A percentile compares a stretch with the other conserved stretches of the same genome.
Conservation (phyloP, 2,888 invertebrate genomes). For the Drosophila merina region DNA sequence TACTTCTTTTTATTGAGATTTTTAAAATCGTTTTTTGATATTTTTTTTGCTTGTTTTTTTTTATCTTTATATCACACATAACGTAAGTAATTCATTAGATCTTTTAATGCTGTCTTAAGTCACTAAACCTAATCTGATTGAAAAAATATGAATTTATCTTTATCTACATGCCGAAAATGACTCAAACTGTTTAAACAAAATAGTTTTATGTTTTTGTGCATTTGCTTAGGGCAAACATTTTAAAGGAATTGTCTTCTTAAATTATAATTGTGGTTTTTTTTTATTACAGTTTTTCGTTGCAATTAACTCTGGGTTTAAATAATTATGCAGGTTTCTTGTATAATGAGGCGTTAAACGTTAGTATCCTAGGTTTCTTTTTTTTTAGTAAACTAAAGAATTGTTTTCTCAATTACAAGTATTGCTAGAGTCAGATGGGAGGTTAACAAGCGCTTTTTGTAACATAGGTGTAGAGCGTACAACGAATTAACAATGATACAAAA, state of each 20-base stretch:
- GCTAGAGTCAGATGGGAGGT: slow-evolving; percentile 59
- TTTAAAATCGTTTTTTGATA: slow-evolving; percentile 71
- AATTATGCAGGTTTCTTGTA: slow-evolving; percentile 48
- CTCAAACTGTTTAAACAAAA: slow-evolving; percentile 32
- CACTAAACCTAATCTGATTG: slow-evolving; percentile 57
- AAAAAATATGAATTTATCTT: slow-evolving; percentile 47
- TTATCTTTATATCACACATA: slow-evolving; percentile 81
- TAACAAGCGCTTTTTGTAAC: slow-evolving; percentile 54
- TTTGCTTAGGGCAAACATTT: slow-evolving; percentile 52
- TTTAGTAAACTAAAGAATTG: slow-evolving; percentile 60
- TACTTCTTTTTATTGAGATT: slow-evolving; percentile 81
- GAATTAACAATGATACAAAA: slow-evolving; percentile 70
- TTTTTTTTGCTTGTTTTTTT: slow-evolving; percentile 64
- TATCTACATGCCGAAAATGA: slow-evolving; percentile 60
- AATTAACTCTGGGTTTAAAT: slow-evolving; percentile 57
- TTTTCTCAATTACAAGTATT: slow-evolving; percentile 60
- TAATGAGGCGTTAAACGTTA: slow-evolving; percentile 61
- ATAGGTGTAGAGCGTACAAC: slow-evolving; percentile 67
- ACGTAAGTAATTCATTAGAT: slow-evolving; percentile 71
- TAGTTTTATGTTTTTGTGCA: slow-evolving; percentile 48
- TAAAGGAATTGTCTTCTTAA: slow-evolving; percentile 49
- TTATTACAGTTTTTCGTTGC: slow-evolving; percentile 9
- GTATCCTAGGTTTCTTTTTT: slow-evolving; percentile 56
- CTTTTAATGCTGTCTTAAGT: slow-evolving; percentile 72
- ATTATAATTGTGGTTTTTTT: slow-evolving; percentile 37